A percentile compares a stretch with the other conserved stretches of the same genome.
Conservation (phyloP, 2,888 invertebrate genomes). For the Eucera pruinosa region DNA sequence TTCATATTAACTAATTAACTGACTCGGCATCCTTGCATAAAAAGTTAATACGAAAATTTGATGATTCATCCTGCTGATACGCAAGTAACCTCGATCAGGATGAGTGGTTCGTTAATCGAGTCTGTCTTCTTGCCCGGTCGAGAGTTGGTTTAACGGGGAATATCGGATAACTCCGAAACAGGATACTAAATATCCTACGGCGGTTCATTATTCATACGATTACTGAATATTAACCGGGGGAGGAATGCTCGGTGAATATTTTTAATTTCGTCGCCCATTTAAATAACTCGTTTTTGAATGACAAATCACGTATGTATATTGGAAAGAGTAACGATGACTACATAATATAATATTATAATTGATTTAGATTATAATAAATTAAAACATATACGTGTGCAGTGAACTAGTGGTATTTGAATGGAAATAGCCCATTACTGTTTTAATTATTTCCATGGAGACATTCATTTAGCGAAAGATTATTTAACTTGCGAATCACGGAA, state of each 20-base stretch:
- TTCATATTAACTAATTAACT: too few relatives aligned
- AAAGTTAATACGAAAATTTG: neutral
- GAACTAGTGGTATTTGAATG: too few relatives aligned
- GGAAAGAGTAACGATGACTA: too few relatives aligned
- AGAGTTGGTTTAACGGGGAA: conserved; percentile 1
- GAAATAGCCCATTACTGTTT: too few relatives aligned
- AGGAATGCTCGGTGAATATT: neutral
- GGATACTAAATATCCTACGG: conserved; percentile 31
- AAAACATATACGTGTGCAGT: too few relatives aligned
- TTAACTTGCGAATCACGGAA: too few relatives aligned
- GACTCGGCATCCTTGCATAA: too few relatives aligned
- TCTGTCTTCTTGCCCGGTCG: conserved; percentile 3
- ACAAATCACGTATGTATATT: neutral
- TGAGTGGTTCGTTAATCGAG: conserved; percentile 18
- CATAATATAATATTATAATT: too few relatives aligned
- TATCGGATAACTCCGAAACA: conserved; percentile 30
- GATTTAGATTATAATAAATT: too few relatives aligned
- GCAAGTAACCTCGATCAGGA: neutral
- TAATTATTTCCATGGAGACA: too few relatives aligned
- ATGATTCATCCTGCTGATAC: neutral
- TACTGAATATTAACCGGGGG: conserved; percentile 46
- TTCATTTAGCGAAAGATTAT: too few relatives aligned
- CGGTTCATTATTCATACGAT: conserved; percentile 49
- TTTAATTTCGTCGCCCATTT: conserved; percentile 19
- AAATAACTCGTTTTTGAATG: conserved; percentile 10